A percentile compares a stretch with the other conserved stretches of the same genome.
Conservation (phyloP, 2,113 vertebrate genomes). For the Lasiurus borealis region DNA sequence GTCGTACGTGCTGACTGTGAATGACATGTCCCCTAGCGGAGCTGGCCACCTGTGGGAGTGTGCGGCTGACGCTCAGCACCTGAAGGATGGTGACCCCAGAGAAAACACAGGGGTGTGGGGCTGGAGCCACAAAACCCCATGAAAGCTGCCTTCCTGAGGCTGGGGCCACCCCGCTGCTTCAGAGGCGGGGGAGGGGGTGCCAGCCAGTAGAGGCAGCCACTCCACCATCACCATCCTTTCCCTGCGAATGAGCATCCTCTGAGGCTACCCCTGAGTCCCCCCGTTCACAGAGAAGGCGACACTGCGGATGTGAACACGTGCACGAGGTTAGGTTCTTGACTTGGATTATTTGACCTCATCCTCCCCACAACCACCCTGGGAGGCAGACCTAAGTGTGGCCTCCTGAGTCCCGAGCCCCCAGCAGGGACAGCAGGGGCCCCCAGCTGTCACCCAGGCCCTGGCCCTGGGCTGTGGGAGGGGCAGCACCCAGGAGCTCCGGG, state of each 20-base stretch:
- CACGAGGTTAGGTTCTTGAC: too few species aligned
- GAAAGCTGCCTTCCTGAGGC: too few species aligned
- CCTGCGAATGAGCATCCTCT: neutral
- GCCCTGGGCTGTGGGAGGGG: rapidly evolving
- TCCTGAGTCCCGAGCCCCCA: neutral
- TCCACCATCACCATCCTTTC: neutral
- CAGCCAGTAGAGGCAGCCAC: neutral
- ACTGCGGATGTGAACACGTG: neutral
- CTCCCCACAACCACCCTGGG: too few species aligned
- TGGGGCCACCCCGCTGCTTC: neutral
- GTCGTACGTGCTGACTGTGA: constrained; percentile 39
- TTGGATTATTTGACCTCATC: neutral
- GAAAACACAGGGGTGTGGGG: neutral
- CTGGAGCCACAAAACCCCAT: rapidly evolving
- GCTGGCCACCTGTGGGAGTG: neutral
- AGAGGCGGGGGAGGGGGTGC: neutral
- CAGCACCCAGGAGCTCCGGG: neutral
- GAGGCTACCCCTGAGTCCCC: neutral
- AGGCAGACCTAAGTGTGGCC: too few species aligned
- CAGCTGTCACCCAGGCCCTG: too few species aligned
- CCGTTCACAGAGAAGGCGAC: neutral
- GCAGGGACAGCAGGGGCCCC: too few species aligned
- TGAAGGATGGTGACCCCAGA: neutral
- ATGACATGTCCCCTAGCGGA: neutral
- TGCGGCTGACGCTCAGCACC: neutral